These are phyloP conservation scores for Gari tellinella DNA, from an alignment of 2,888 invertebrate species.

Conservation along the genomic window DNA sequence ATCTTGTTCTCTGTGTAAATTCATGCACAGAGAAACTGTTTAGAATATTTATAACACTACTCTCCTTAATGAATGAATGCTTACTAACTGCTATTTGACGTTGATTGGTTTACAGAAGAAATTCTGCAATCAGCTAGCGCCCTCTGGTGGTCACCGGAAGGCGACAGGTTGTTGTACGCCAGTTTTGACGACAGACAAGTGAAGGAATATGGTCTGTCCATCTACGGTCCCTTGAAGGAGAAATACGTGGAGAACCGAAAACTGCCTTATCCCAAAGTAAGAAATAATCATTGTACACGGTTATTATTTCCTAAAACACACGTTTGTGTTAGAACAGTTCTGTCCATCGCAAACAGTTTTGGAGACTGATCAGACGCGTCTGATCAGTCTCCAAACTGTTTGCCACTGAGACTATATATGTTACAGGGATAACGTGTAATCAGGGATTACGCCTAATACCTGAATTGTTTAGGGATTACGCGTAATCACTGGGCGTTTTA, in stretches of 20 bases:
- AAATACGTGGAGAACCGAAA: slow-evolving; percentile 71
- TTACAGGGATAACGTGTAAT: too few relatives aligned
- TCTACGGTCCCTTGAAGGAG: slow-evolving; percentile 74
- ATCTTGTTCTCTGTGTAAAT: too few relatives aligned
- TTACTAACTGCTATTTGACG: not conserved
- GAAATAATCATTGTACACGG: not conserved
- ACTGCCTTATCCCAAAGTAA: slow-evolving; percentile 82
- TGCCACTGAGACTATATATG: too few relatives aligned
- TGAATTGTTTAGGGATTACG: too few relatives aligned
- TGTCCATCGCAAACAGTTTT: not conserved
- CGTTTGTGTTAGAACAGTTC: too few relatives aligned
- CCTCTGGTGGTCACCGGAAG: slow-evolving; percentile 94
- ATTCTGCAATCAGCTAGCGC: slow-evolving; percentile 93
- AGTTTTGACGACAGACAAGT: slow-evolving; percentile 81
- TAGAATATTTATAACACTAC: too few relatives aligned
- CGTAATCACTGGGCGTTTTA: too few relatives aligned
- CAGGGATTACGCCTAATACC: too few relatives aligned
- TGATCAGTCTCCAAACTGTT: not conserved
- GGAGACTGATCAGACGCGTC: not conserved
- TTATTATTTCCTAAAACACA: too few relatives aligned
- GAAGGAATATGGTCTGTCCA: slow-evolving; percentile 51
- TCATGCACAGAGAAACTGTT: too few relatives aligned
- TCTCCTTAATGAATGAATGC: too few relatives aligned
- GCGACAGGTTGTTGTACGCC: slow-evolving; percentile 90
- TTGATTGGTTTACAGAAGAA: slow-evolving; percentile 91